Evolutionary conservation across 1,140 invertebrate genomes (phyloP).

Genomic region (Diabrotica virgifera): DNA sequence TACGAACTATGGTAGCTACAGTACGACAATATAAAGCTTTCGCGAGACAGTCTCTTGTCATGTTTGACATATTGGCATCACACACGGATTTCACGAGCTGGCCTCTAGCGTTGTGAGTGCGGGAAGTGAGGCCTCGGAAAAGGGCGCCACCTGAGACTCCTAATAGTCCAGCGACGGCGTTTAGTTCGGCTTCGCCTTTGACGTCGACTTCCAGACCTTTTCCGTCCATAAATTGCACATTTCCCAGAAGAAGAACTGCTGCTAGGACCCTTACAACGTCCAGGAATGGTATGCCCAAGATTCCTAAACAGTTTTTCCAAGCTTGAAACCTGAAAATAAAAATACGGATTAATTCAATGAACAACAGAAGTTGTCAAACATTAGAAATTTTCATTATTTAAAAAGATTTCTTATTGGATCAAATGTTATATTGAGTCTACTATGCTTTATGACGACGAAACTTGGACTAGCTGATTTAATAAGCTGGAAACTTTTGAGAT

Average conservation of each 20-base stretch:
- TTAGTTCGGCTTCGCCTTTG: conserved; percentile 73
- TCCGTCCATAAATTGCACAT: conserved; percentile 83
- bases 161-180: conserved; percentile 79
- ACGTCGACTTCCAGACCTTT: conserved; percentile 70
- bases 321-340: conserved; percentile 66
- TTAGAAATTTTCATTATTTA: no score
- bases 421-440: no score
- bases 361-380: no score
- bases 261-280: conserved; percentile 90
- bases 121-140: conserved; percentile 77
- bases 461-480: no score
- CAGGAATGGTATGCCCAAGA: conserved; percentile 89
- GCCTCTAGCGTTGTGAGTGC: conserved; percentile 80
- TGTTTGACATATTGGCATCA: conserved; percentile 80
- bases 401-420: no score
- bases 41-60: conserved; percentile 83
- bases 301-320: conserved; percentile 86
- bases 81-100: conserved; percentile 80
- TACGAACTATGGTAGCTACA: conserved; percentile 88
- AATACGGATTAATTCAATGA: no score
- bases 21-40: conserved; percentile 93
- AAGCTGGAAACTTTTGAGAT: no score
- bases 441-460: no score
- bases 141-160: conserved; percentile 75
- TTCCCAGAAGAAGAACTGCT: conserved; percentile 86